Evolutionary conservation across 2,113 vertebrate species (phyloP).

Genomic region (Lathamus discolor): DNA sequence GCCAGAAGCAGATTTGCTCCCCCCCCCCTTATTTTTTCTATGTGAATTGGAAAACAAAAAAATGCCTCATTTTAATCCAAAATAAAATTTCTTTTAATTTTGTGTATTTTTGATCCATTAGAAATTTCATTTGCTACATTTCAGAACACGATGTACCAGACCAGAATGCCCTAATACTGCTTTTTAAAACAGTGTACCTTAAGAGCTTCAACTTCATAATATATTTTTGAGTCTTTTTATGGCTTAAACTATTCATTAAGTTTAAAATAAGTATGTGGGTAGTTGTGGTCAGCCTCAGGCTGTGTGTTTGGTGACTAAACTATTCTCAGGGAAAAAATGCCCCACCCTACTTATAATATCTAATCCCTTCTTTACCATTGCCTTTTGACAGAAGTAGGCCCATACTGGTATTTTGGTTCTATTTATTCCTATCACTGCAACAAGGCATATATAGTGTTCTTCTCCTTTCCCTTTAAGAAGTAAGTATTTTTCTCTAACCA

Average conservation of each 20-base stretch:
- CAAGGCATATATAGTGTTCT: neutral
- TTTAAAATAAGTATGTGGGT: neutral
- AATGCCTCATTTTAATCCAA: neutral
- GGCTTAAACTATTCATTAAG: neutral
- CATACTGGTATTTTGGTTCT: neutral
- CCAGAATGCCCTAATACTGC: neutral
- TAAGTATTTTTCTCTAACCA: neutral
- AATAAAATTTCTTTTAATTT: neutral
- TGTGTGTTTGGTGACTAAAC: neutral
- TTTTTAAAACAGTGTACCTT: neutral
- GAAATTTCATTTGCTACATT: neutral
- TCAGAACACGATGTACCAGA: neutral
- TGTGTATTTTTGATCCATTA: neutral
- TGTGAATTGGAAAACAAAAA: neutral
- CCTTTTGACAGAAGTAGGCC: neutral
- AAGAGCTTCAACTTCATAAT: neutral
- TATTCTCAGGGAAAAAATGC: neutral
- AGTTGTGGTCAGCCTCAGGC: slow-evolving; percentile 15
- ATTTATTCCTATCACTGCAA: neutral
- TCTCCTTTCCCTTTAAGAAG: neutral
- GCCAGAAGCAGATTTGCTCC: neutral
- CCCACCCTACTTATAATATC: neutral
- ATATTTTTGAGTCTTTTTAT: neutral
- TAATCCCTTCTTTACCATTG: neutral
- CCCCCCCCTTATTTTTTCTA: fast-evolving